Evolutionary conservation across 1,140 invertebrate species (phyloP), one percentile per base, ranked within the genome.

Genomic region (Euglossa dilemma): DNA sequence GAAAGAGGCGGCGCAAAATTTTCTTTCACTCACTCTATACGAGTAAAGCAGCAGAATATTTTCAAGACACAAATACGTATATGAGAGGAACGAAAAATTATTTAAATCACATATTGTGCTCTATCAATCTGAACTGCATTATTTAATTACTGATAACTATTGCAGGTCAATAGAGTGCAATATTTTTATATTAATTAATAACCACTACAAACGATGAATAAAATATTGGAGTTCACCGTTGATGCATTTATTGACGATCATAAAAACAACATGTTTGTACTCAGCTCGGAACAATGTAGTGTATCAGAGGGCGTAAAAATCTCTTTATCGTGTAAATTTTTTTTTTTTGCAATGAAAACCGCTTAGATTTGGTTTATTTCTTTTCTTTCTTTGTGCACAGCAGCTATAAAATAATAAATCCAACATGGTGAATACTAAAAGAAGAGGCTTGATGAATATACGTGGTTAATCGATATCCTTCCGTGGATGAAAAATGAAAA

Each of bases 1-100:
- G 88, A 80, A 89, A 89, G 88, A 89, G 88, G 88, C 85, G 85
- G 87, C 82, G 61, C 79, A 80, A 79, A 85, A 84, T 67, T 85
- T 52, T 81, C 57, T 79, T 54, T 66, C 83, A 75, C 50, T 87
- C 25, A 14, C 45, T 50, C 16, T 52, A 6, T 75, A 25, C 73
- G 43, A 63, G 28, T 57, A 61, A 71, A 56, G 25, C n/a, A 47
- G 25, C 50, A 25, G 28, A 54, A 56, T 36, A 78, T n/a, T 77
- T 28, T 75, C 57, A 45, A 74, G 18, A 28, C 73, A 25, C 54
- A 52, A 52, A 76, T 36, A 71, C n/a, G 63, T 16, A 63, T 7
- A 72, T n/a, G n/a, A 69, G 57, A 64, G 67, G 56, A 67, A 84
- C 43, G 50, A 50, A 66, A 66, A 73, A 66, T 80, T 45, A 80